Percentiles rank a stretch among this genome's conserved stretches.
These are phyloP conservation scores for Diuraphis noxia DNA, from an alignment of 1,140 invertebrate species.

Conservation along the genomic window DNA sequence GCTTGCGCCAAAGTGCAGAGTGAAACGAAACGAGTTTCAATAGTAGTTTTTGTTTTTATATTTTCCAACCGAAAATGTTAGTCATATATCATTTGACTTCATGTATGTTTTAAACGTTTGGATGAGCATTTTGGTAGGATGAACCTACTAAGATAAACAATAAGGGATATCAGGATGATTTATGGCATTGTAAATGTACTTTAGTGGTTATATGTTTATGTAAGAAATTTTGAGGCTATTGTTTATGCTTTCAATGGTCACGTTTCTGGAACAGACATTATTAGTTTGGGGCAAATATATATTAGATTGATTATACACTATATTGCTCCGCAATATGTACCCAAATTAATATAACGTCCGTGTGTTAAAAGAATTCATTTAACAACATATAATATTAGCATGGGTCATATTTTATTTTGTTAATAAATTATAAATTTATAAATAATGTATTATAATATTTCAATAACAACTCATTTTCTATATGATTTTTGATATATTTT, in stretches of 20 bases:
- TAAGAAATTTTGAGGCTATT: not conserved
- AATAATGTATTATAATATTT: not conserved
- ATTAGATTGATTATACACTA: not conserved
- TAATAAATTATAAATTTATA: no score
- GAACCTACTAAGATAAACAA: not conserved
- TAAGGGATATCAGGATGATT: not conserved
- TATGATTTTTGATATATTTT: not conserved
- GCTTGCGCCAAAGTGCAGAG: not conserved
- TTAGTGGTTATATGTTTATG: not conserved
- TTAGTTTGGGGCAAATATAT: not conserved
- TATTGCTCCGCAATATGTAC: not conserved
- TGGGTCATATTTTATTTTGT: no score
- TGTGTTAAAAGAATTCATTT: not conserved
- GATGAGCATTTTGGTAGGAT: not conserved
- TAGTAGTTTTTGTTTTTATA: not conserved
- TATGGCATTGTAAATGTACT: not conserved
- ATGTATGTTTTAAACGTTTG: not conserved
- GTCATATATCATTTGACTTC: not conserved
- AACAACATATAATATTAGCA: not conserved
- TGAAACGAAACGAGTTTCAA: not conserved
- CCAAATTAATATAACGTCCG: not conserved
- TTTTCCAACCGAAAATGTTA: not conserved
- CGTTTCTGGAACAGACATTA: not conserved
- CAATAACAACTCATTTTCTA: not conserved
- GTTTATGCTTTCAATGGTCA: not conserved